Base-by-base conservation (phyloP, 2,888 invertebrate species). In the Ormyrus nitidulus region DNA sequence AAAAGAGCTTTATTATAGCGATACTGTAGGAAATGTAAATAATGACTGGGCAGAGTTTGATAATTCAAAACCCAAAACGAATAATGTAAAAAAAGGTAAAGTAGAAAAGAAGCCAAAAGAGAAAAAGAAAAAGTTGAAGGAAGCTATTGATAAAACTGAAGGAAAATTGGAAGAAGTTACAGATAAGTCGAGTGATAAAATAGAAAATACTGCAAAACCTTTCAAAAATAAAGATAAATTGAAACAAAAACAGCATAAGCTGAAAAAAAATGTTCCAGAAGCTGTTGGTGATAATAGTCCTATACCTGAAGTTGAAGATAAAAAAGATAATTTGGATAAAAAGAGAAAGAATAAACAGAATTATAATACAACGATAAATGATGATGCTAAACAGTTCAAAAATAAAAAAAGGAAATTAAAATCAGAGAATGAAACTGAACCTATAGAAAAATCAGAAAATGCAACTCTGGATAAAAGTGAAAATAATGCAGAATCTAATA, bases 1-100 rank as follows among this genome's bases (percentile, higher is more conserved):
- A 85, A 91, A 91, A 71, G 90, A 86, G 65, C 77, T 79, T 53
- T 83, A 75, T 76, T 85, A 86, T 58, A 68, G 69, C 8, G 79
- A 81, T 66, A 70, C 77, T 11, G 48, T 83, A 59, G 84, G 84
- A 79, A 85, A 87, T 84, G 44, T 82, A 58, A 84, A 84, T 59
- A 84, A 83, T 19, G 85, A 86, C 75, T 90, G 90, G 90, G 89
- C 88, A 11, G 87, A 88, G 79, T 90, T 91, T 83, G 89, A 86
- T n/a, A 58, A 49, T 44, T 4, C 58, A 2, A 64, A 71, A 65
- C 77, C 49, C 54, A 72, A 71, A 59, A 62, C 2, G n/a, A 61
- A 62, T 58, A 19, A 19, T 51, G 53, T 78, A n/a, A 77, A 68
- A 70, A 79, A 48, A 78, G 72, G 70, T 48, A 71, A 75, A 51